Percentiles rank a stretch among this genome's conserved stretches.
Conservation (phyloP, 1,140 invertebrate species). For the Ceratitis capitata region DNA sequence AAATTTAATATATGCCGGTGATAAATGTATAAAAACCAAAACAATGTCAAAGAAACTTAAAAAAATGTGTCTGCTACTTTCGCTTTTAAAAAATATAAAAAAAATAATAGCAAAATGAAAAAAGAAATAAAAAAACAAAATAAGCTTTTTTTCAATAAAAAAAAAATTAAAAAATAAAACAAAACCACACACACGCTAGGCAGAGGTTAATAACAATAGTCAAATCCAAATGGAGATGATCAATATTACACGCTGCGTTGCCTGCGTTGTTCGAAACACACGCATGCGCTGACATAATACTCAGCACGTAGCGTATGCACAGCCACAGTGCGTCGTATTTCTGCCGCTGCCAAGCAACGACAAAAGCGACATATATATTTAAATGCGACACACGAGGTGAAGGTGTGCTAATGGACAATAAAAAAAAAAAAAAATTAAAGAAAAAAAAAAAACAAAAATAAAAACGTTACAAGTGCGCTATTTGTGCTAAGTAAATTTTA, state of each 20-base stretch:
- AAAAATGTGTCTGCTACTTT: constrained; percentile 5
- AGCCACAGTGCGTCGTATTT: background rate
- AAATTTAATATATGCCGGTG: background rate
- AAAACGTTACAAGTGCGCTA: background rate
- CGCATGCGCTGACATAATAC: constrained; percentile 5
- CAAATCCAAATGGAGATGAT: constrained; percentile 1
- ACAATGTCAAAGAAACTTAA: background rate
- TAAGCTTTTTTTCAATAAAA: too few species aligned
- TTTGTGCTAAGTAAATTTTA: background rate
- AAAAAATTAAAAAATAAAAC: background rate
- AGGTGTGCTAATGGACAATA: background rate
- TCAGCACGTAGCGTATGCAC: background rate
- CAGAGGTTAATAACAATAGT: background rate
- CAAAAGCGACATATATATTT: background rate
- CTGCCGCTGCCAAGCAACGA: background rate
- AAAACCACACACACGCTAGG: background rate
- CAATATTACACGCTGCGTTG: background rate
- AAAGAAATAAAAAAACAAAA: background rate
- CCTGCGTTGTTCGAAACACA: background rate
- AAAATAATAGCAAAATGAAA: too few species aligned
- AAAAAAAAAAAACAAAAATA: background rate
- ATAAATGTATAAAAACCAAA: constrained; percentile 4
- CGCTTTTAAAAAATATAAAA: constrained; percentile 27
- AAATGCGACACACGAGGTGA: background rate
- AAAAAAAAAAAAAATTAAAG: constrained; percentile 9